Conservation (phyloP, 2,888 invertebrate species). For the Bibio marci region DNA sequence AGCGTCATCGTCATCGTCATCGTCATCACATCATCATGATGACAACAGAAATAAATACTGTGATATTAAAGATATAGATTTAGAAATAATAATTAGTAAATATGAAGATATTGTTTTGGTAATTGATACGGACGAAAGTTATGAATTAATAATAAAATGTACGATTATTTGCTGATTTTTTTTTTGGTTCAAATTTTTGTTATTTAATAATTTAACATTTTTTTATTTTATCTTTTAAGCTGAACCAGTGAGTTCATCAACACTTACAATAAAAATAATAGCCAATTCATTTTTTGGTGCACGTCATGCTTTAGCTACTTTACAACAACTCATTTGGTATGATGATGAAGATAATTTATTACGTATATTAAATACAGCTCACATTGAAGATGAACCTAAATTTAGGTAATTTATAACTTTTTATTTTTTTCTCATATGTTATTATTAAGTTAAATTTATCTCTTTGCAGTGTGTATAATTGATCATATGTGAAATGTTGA, state of each 20-base stretch:
- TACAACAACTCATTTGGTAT: slow-evolving; percentile 67
- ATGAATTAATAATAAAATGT: slow-evolving; percentile 42
- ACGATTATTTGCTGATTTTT: slow-evolving; percentile 19
- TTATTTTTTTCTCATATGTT: not conserved
- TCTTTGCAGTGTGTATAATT: no score
- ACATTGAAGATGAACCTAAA: slow-evolving; percentile 59
- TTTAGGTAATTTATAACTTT: slow-evolving; percentile 21
- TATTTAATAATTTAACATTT: no score
- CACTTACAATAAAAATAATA: slow-evolving; percentile 35
- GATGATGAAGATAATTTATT: slow-evolving; percentile 48
- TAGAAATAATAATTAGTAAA: slow-evolving; percentile 35
- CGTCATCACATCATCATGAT: not conserved
- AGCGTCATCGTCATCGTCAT: no score
- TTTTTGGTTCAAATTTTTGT: not conserved
- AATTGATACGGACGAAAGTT: slow-evolving; percentile 57
- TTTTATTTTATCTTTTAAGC: no score
- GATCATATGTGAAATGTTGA: no score
- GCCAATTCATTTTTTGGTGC: slow-evolving; percentile 61
- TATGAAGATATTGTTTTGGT: slow-evolving; percentile 38
- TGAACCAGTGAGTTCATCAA: not conserved
- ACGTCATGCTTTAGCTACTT: slow-evolving; percentile 57
- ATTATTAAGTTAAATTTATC: no score
- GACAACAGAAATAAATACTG: slow-evolving; percentile 13
- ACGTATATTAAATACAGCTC: slow-evolving; percentile 45
- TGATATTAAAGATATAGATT: slow-evolving; percentile 22